Evolutionary conservation across 2,797 vertebrate species (phyloP).

Genomic region (Agapornis canus): DNA sequence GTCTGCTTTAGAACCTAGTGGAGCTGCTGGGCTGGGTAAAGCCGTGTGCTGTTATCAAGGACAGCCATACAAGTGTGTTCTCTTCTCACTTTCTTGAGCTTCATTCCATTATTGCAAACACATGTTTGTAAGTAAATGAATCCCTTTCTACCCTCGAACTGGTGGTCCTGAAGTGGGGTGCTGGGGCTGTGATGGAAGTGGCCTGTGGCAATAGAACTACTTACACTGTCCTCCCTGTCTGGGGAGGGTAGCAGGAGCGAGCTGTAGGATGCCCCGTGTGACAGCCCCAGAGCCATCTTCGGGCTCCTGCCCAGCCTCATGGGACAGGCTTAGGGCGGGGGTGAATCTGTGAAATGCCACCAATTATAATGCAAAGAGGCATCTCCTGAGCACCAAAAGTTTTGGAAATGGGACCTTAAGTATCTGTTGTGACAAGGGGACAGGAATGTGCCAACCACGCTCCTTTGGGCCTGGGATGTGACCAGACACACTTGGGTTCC

Average conservation of each 20-base stretch:
- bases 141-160: background rate
- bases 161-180: background rate
- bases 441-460: background rate
- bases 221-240: background rate
- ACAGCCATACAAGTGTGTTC: background rate
- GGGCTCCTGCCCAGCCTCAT: background rate
- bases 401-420: background rate
- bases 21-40: background rate
- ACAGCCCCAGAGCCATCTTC: accelerated
- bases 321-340: background rate
- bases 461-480: background rate
- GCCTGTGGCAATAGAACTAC: background rate
- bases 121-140: background rate
- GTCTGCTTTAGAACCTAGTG: background rate
- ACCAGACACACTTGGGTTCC: background rate
- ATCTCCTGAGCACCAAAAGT: background rate
- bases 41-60: background rate
- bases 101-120: background rate
- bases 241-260: background rate
- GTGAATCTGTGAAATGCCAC: background rate
- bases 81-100: background rate
- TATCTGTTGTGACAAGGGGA: background rate
- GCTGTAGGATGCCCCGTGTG: background rate
- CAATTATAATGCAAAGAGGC: background rate
- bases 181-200: background rate